A percentile compares a stretch with the other conserved stretches of the same genome.
These are phyloP conservation scores for Brachirus orientalis DNA, from an alignment of 2,113 vertebrate genomes.

Conservation along the genomic window DNA sequence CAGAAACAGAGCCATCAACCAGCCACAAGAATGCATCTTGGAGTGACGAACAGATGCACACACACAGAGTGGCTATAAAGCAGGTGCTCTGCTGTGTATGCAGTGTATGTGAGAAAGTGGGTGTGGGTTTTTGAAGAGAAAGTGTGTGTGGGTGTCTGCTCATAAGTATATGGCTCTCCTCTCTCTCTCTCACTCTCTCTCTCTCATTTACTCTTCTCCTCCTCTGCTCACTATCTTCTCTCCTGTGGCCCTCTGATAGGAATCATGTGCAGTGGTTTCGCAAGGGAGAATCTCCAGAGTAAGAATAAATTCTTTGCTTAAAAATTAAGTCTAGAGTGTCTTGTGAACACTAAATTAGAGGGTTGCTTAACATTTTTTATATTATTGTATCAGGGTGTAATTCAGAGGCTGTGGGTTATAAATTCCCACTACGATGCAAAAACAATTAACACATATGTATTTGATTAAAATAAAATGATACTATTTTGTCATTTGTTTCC, in stretches of 20 bases:
- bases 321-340: too few species aligned
- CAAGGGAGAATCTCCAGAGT: slow-evolving; percentile 46
- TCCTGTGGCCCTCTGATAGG: slow-evolving; percentile 52
- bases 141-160: slow-evolving; percentile 54
- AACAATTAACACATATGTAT: too few species aligned
- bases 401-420: neutral
- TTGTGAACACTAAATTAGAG: too few species aligned
- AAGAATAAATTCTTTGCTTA: too few species aligned
- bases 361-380: too few species aligned
- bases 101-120: slow-evolving; percentile 48
- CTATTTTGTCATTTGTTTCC: too few species aligned
- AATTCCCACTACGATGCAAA: neutral
- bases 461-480: too few species aligned
- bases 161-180: slow-evolving; percentile 50
- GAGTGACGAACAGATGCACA: slow-evolving; percentile 49
- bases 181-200: slow-evolving; percentile 15
- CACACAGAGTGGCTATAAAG: slow-evolving; percentile 37
- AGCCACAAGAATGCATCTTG: slow-evolving; percentile 68
- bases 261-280: slow-evolving; percentile 55
- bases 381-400: too few species aligned
- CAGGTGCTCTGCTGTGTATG: slow-evolving; percentile 52
- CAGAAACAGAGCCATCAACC: slow-evolving; percentile 69
- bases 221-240: slow-evolving; percentile 59
- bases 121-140: slow-evolving; percentile 47
- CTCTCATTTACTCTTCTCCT: slow-evolving; percentile 11